Evolutionary conservation across 2,113 vertebrate genomes (phyloP), one percentile per base, ranked within the genome.

Genomic region (Glaucomys volans): DNA sequence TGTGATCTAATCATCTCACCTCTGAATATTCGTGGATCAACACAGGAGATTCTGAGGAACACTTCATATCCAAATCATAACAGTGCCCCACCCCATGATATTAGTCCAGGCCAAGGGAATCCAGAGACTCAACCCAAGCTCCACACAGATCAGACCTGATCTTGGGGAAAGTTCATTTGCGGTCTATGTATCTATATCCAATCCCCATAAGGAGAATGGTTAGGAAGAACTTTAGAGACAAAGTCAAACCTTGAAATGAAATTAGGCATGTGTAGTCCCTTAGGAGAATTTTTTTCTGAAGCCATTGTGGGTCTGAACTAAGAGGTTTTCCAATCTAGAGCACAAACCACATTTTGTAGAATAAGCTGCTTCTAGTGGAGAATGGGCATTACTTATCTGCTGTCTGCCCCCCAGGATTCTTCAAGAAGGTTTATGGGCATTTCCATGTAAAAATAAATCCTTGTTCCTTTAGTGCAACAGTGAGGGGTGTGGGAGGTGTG

Each of bases 221-320:
- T 79, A 95, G 28, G 47, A 85, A 57, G 87, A 85, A 64, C 26
- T 84, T 67, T 37, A 72, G 87, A 82, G 44, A 50, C 32, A n/a
- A 85, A 81, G n/a, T 35, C 52, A 75, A 94, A 30, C 0, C 28
- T 69, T 74, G 13, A 75, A 50, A 82, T 75, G 35, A 90, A 50
- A 93, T 42, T 59, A 71, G 57, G 47, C 50, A 80, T 13, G 6
- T 28, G 4, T 47, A 17, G 42, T 28, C 26, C 30, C 47, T 37
- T 42, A n/a, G 62, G 26, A 94, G 18, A 95, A 81, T 12, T 95
- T 87, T 95, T 81, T 95, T 57, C 54, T 57, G 47, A 75, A 86
- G 26, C 24, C 67, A 35, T 85, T 84, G 35, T 86, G 44, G 40
- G 24, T 32, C 24, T 75, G 40, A 30, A 57, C 94, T 18, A 90